Percentiles rank a stretch among this genome's conserved stretches.
These are phyloP conservation scores for Podilymbus podiceps DNA, from an alignment of 2,113 vertebrate genomes.

Conservation along the genomic window DNA sequence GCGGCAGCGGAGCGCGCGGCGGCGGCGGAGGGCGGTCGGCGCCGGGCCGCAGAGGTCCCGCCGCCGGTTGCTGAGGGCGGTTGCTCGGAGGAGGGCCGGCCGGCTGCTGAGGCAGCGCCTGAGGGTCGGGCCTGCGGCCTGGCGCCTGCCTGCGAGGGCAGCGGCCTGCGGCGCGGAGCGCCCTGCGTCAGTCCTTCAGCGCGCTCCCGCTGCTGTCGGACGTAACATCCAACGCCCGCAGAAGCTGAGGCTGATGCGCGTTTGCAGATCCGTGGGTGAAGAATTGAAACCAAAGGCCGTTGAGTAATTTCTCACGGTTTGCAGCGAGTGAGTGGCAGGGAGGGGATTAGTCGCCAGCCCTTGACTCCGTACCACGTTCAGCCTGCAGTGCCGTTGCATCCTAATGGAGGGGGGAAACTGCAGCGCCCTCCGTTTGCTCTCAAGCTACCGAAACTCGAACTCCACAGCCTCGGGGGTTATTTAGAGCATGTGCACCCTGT, in stretches of 20 bases:
- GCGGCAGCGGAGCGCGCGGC: not conserved
- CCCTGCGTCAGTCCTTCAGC: rapidly evolving
- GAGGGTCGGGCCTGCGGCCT: not conserved
- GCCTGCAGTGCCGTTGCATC: rapidly evolving
- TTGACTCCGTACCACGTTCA: rapidly evolving
- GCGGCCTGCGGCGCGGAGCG: rapidly evolving
- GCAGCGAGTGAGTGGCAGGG: rapidly evolving
- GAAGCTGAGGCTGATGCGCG: rapidly evolving
- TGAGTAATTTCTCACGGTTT: rapidly evolving
- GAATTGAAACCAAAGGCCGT: rapidly evolving
- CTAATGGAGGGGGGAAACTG: not conserved
- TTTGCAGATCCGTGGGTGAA: rapidly evolving
- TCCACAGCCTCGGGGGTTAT: not conserved
- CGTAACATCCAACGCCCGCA: rapidly evolving
- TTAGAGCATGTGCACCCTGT: not conserved
- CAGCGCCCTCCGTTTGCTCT: not conserved
- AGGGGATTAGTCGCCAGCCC: rapidly evolving
- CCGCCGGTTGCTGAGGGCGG: not conserved
- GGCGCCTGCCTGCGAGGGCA: not conserved
- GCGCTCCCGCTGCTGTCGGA: rapidly evolving
- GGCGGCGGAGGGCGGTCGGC: too few species aligned
- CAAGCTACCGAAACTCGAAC: rapidly evolving
- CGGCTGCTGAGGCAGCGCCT: not conserved
- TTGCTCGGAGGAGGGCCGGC: too few species aligned
- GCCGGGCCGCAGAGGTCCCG: too few species aligned